Evolutionary conservation across 2,797 vertebrate genomes (phyloP), one percentile per base, ranked within the genome.

Genomic region (Sparus aurata): DNA sequence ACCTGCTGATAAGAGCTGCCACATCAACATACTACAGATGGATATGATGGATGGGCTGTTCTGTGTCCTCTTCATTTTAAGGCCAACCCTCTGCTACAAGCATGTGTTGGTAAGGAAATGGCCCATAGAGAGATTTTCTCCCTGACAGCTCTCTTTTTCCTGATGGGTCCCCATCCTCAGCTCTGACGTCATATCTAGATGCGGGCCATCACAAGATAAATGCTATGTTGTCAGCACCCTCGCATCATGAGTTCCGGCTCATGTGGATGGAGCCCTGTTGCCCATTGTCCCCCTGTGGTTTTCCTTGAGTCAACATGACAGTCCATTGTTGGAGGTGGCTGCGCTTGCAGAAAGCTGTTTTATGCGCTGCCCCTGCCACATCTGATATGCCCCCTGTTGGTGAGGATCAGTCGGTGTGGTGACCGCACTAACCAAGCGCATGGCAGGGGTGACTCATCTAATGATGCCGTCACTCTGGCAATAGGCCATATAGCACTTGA

Each of bases 401-500:
- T 69, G 2, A 74, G 41, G 58, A 60, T 80, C 63, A 79, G 61
- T 62, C 66, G 43, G 55, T 68, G 43, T 71, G 25, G 52, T 63
- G 65, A 65, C 60, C 3, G 2, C 25, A 70, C n/a, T 41, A 76
- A 79, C 30, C 61, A 70, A 52, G 23, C 0, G 5, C 64, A 57
- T 78, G 68, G 77, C 66, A 74, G 25, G 58, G 68, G 47, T 75
- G 66, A 84, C 61, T 80, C 62, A 20, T 27, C 25, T 71, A 65
- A 80, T 53, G 59, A 74, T 52, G 59, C 30, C 16, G 22, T 55
- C 34, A 25, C 12, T 22, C 18, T 66, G 53, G 69, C 45, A 5
- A 38, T 38, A 38, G 38, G 38, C 38, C 47, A 55, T 17, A 65
- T 61, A 58, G 55, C 58, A 67, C 49, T 1, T 58, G 43, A 57